Conservation (phyloP, 2,888 invertebrate species). For the Hetaerina titia region DNA sequence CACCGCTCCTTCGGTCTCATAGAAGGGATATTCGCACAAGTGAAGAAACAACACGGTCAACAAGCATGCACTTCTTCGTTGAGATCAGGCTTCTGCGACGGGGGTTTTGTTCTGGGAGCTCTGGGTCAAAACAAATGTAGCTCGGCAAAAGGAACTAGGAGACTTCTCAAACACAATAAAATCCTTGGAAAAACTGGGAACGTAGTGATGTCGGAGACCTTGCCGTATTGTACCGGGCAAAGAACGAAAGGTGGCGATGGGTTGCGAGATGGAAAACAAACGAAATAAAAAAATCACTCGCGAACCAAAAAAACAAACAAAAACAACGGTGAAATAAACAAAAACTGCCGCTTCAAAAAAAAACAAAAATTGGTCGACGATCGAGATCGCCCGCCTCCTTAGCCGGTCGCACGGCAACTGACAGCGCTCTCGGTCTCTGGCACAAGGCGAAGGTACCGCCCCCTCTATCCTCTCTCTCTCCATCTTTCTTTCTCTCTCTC, state of each 20-base stretch:
- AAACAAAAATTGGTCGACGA: conserved; percentile 46
- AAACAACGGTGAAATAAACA: conserved; percentile 21
- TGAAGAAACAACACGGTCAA: background rate
- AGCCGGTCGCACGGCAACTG: conserved; percentile 66
- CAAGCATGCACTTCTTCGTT: background rate
- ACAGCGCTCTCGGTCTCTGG: conserved; percentile 45
- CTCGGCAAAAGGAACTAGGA: background rate
- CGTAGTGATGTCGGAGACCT: background rate
- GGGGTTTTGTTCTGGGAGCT: background rate
- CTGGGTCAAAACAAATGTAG: background rate
- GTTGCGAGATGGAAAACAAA: background rate
- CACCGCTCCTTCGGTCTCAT: background rate
- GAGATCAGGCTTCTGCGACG: background rate
- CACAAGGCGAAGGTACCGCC: conserved; percentile 44
- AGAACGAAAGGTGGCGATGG: background rate
- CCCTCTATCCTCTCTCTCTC: conserved; percentile 39
- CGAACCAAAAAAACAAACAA: conserved; percentile 3
- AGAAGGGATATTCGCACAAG: background rate
- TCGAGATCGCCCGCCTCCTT: conserved; percentile 49
- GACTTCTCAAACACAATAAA: background rate
- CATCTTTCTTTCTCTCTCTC: background rate
- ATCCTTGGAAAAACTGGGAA: background rate
- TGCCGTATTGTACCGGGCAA: background rate
- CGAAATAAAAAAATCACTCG: background rate
- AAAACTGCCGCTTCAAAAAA: conserved; percentile 42